phyloP scores from a whole-genome alignment of 2,113 vertebrate species.

The Dissostichus mawsoni region DNA sequence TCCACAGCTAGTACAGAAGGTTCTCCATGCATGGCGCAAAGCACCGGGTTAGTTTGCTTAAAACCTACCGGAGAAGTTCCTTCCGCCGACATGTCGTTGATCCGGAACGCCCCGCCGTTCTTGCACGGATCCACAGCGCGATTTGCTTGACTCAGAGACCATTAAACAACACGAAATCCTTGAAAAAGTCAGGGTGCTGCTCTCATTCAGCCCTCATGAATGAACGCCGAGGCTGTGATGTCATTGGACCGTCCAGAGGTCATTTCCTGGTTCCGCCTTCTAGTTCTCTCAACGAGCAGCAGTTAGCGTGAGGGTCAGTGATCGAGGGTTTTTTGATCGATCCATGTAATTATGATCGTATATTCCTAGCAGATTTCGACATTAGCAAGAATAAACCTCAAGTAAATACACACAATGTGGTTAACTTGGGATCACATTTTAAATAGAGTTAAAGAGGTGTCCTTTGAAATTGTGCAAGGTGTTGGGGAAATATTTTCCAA shows the following conservation, averaged over 20 bases:
- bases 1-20: background rate
- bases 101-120: background rate
- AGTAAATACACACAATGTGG: too few species aligned
- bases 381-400: too few species aligned
- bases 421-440: too few species aligned
- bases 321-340: too few species aligned
- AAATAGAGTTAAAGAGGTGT: too few species aligned
- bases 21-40: background rate
- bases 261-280: conserved; percentile 64
- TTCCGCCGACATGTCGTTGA: conserved; percentile 64
- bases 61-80: conserved; percentile 57
- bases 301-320: too few species aligned
- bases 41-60: too few species aligned
- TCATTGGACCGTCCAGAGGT: conserved; percentile 50
- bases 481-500: too few species aligned
- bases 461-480: too few species aligned
- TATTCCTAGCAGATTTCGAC: too few species aligned
- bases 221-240: conserved; percentile 34
- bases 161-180: background rate
- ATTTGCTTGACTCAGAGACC: background rate
- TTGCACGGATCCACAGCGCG: background rate
- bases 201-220: conserved; percentile 1
- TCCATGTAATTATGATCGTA: too few species aligned
- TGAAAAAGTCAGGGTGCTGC: background rate
- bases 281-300: conserved; percentile 7